Percentiles rank a stretch among this genome's conserved stretches.
These are phyloP conservation scores for Papilio helenus DNA, from an alignment of 1,140 invertebrate genomes.

Conservation along the genomic window DNA sequence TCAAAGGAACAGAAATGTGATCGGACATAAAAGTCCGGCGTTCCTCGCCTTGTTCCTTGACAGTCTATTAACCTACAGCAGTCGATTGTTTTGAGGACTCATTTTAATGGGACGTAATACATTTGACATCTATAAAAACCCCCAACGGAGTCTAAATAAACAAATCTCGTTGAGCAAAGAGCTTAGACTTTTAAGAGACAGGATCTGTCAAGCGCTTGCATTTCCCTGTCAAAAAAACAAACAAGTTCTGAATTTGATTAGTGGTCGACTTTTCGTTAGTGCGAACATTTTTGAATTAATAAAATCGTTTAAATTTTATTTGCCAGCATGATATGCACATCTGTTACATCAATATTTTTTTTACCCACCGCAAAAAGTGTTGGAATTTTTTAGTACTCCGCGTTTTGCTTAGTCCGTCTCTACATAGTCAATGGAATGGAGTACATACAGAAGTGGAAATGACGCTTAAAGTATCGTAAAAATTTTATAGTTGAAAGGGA, in stretches of 20 bases:
- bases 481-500: constrained; percentile 64
- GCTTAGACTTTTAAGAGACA: background rate
- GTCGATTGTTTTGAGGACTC: constrained; percentile 58
- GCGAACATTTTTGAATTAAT: background rate
- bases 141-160: constrained; percentile 54
- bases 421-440: constrained; percentile 10
- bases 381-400: background rate
- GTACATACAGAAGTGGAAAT: constrained; percentile 54
- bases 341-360: background rate
- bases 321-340: background rate
- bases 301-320: background rate
- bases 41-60: constrained; percentile 49
- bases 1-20: constrained; percentile 38
- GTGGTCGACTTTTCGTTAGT: background rate
- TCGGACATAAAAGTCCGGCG: constrained; percentile 56
- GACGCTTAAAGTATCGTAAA: constrained; percentile 69
- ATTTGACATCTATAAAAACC: constrained; percentile 62
- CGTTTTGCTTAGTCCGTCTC: background rate
- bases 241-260: background rate
- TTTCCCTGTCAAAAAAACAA: background rate
- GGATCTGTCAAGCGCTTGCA: background rate
- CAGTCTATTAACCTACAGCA: constrained; percentile 61
- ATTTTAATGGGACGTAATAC: constrained; percentile 59
- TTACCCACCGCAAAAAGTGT: background rate
- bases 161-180: constrained; percentile 49